These are phyloP conservation scores for Vidua chalybeata DNA, from an alignment of 2,113 vertebrate species.

Conservation along the genomic window DNA sequence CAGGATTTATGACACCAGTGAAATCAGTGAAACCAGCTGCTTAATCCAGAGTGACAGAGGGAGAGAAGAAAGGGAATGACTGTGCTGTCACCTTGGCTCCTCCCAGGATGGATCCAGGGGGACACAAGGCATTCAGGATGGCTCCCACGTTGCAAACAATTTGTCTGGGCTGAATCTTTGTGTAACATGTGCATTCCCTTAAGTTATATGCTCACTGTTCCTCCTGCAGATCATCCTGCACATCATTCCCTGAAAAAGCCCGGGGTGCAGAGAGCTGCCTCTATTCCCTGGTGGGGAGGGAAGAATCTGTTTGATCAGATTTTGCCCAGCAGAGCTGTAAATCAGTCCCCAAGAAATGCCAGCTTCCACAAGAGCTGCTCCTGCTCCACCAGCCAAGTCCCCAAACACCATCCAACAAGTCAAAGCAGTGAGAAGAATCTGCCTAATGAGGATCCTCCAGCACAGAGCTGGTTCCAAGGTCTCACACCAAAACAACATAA, in stretches of 20 bases:
- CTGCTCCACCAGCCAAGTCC: not conserved
- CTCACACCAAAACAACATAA: not conserved
- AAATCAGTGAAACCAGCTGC: not conserved
- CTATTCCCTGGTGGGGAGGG: not conserved
- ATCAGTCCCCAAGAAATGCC: not conserved
- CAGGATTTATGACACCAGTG: not conserved
- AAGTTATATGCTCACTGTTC: not conserved
- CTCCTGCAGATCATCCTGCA: not conserved
- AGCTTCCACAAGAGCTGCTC: not conserved
- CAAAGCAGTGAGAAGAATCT: not conserved
- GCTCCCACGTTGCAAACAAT: not conserved
- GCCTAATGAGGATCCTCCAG: not conserved
- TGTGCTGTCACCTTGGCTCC: not conserved
- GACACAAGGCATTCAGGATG: not conserved
- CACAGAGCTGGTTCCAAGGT: not conserved
- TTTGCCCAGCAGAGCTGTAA: not conserved
- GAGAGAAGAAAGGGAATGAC: not conserved
- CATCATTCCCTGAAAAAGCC: not conserved
- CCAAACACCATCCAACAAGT: not conserved
- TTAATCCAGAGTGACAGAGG: not conserved
- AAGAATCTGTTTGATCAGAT: not conserved
- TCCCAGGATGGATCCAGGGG: not conserved
- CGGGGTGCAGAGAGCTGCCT: not conserved
- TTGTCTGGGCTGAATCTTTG: not conserved
- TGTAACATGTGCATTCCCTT: not conserved